phyloP scores from a whole-genome alignment of 2,797 vertebrate species.

The Pseudochromis fuscus region DNA sequence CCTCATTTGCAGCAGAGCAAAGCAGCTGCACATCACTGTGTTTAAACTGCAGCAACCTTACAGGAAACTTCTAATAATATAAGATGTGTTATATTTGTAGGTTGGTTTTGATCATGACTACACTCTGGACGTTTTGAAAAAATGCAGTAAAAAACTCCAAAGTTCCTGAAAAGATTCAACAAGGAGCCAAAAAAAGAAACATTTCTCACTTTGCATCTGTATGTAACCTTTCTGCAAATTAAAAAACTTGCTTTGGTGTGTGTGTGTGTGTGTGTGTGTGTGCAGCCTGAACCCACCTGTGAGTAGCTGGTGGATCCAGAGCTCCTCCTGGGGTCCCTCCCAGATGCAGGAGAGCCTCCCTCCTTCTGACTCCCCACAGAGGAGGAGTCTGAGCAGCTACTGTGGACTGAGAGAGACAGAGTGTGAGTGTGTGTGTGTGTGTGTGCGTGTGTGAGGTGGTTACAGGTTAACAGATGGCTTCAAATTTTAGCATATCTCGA shows the following conservation, averaged over 20 bases:
- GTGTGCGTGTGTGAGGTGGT: background rate
- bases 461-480: background rate
- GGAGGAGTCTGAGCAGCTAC: constrained; percentile 88
- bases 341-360: constrained; percentile 82
- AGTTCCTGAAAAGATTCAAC: constrained; percentile 5
- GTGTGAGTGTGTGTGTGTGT: background rate
- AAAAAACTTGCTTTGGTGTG: background rate
- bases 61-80: no score
- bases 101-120: no score
- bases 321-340: constrained; percentile 80
- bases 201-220: constrained; percentile 31
- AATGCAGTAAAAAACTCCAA: background rate
- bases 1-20: no score
- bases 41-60: background rate
- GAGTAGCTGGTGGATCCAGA: constrained; percentile 74
- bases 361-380: constrained; percentile 87
- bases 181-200: background rate
- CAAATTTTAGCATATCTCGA: background rate
- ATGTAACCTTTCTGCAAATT: constrained; percentile 17
- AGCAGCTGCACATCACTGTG: no score
- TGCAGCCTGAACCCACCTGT: constrained; percentile 69
- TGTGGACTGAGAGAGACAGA: constrained; percentile 77
- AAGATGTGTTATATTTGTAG: no score
- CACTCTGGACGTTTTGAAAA: background rate
- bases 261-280: constrained; percentile 9